Base-by-base conservation (phyloP, 2,113 vertebrate species). In the Paracanthobrama guichenoti region DNA sequence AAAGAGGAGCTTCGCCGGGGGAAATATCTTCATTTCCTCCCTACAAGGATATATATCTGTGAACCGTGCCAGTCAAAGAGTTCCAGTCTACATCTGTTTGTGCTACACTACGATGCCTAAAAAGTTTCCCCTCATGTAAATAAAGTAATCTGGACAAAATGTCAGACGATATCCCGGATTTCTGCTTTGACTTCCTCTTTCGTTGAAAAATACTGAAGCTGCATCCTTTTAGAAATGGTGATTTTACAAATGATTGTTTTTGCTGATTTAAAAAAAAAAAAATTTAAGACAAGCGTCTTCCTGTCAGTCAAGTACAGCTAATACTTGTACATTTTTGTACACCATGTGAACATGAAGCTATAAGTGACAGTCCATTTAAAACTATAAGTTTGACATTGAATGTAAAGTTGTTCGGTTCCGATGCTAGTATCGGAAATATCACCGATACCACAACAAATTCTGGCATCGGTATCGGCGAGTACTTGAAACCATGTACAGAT, bases 121-220 rank as follows among this genome's bases (percentile, higher is more conserved):
- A 48, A 60, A 20, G 42, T 69, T 46, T 50, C 60, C 55, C 50
- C 31, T 55, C 24, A 26, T 48, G 26, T 71, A 53, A 84, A 82
- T 72, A 77, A 57, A 6, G 31, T 79, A 35, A 53, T 60, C 46
- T 55, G 53, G 18, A 59, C 53, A 75, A 71, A 53, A 39, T 62
- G 20, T 59, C 62, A 71, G 50, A 80, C 53, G 2, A 57, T 77
- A 85, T 87, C 83, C 86, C 78, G 79, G 53, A 87, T 85, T 77
- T 71, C 69, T 59, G 78, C 28, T 20, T 76, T 18, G 31, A 76
- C 78, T 87, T 87, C 78, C 82, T 83, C 81, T 80, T 75, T 46
- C 0, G 20, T 13, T 42, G 69, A 48, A 85, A 80, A 79, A 80
- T 22, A 80, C 78, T 67, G 42, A 26, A 50, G 78, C 78, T 22